phyloP scores from a whole-genome alignment of 1,140 invertebrate genomes.

The Macrobrachium rosenbergii region DNA sequence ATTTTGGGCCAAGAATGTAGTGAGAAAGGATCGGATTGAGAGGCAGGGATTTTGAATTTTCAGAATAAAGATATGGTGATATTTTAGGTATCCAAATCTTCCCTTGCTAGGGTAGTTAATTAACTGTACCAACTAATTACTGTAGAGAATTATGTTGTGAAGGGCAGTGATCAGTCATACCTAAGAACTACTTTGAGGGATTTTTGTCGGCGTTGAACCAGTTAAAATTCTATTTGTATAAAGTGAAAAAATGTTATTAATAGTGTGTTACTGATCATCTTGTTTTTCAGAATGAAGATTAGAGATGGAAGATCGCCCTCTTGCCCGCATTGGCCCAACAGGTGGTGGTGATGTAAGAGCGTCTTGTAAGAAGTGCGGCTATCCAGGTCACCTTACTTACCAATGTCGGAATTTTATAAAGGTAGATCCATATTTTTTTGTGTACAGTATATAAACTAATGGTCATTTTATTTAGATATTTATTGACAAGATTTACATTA shows the following conservation, averaged over 20 bases:
- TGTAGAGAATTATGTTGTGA: no score
- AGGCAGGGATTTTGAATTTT: no score
- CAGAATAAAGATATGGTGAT: no score
- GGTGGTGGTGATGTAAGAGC: constrained; percentile 65
- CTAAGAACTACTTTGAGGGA: no score
- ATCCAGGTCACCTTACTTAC: constrained; percentile 94
- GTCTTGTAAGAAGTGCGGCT: constrained; percentile 94
- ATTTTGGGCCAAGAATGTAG: no score
- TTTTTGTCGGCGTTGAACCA: no score
- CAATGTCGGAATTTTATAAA: constrained; percentile 97
- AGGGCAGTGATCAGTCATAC: no score
- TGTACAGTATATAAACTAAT: not conserved
- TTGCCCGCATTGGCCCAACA: constrained; percentile 64
- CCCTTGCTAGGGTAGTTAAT: no score
- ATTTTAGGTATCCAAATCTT: no score
- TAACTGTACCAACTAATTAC: no score
- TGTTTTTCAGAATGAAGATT: not conserved
- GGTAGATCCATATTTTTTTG: constrained; percentile 74
- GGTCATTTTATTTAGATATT: not conserved
- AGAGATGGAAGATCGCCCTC: constrained; percentile 54
- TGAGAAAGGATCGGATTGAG: no score
- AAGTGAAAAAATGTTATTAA: not conserved
- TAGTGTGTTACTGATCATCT: not conserved
- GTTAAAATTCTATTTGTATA: no score
- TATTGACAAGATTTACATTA: not conserved